Base-by-base conservation (phyloP, 2,888 invertebrate genomes). In the Drosophila seclusa region DNA sequence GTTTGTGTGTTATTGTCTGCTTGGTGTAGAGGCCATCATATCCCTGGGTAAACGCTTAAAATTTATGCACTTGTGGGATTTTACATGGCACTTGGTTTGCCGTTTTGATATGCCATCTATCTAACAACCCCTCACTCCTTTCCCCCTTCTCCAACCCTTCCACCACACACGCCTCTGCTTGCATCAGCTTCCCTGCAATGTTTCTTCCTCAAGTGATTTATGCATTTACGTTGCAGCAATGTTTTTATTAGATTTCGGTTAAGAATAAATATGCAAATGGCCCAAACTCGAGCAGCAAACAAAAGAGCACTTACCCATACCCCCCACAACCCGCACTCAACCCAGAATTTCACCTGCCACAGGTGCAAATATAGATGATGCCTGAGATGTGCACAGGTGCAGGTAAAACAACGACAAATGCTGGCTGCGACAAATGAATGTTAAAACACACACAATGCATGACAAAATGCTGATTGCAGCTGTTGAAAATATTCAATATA, bases 41-140 rank as follows among this genome's bases (percentile, higher is more conserved):
- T 73, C 86, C 75, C 55, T 54, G 42, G 59, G 67, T 67, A 85
- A 82, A 76, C 72, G 76, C 78, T 76, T 61, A 63, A 82, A 83
- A 86, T 90, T 82, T 86, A 90, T 86, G 88, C 86, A 86, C 86
- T 88, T 85, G 83, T 73, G 86, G 80, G 80, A 90, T 71, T 86
- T 84, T 57, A 67, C 71, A 69, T 80, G 55, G 71, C 76, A 60
- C 71, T 73, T 50, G 72, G 63, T 58, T 72, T 60, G 18, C 54
- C 54, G 52, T 50, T 80, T 77, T 75, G 57, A 59, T 68, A 62
- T 21, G 13, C 54, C 40, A 40, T 50, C 64, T 7, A 32, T 21
- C 45, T 1, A 52, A 36, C 29, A n/a, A 11, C 27, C 4, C 4
- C 2, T 10, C 18, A 10, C 6, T 18, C 4, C 5, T 4, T 4